Percentiles rank a stretch among this genome's conserved stretches.
Evolutionary conservation across 1,140 invertebrate species (phyloP).

Genomic region (Campoletis sonorensis): DNA sequence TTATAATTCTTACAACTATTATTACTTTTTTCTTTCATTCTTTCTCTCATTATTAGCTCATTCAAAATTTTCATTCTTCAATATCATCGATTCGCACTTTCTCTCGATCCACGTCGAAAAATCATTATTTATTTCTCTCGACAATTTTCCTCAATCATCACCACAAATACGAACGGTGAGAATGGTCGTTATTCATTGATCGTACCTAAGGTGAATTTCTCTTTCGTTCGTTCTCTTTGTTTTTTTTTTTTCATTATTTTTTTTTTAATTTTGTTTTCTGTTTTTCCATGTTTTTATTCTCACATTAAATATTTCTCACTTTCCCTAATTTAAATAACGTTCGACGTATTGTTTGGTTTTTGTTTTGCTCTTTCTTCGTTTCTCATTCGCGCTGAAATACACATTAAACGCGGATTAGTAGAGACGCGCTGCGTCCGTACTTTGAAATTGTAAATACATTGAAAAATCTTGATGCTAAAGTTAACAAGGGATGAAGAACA

Average conservation of each 20-base stretch:
- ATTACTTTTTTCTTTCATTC: conserved; percentile 46
- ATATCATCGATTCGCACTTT: too few relatives aligned
- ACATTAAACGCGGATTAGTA: conserved; percentile 32
- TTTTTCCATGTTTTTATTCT: conserved; percentile 19
- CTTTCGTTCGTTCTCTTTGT: background rate
- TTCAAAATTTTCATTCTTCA: too few relatives aligned
- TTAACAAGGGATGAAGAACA: conserved; percentile 40
- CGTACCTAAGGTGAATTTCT: background rate
- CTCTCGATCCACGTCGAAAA: too few relatives aligned
- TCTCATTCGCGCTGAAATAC: background rate
- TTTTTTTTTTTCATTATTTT: conserved; percentile 35
- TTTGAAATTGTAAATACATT: conserved; percentile 51
- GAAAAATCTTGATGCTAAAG: conserved; percentile 47
- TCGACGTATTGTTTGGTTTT: background rate
- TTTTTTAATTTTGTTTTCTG: background rate
- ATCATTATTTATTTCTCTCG: background rate
- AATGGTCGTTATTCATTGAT: background rate
- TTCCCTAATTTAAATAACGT: background rate
- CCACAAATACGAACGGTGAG: background rate
- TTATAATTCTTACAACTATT: too few relatives aligned
- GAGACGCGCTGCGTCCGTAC: conserved; percentile 37
- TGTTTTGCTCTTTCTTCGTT: conserved; percentile 20
- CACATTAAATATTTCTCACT: background rate
- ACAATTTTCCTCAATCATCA: background rate
- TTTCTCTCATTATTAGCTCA: background rate